Base-by-base conservation (phyloP, 2,888 invertebrate genomes). In the Microctonus aethiopoides region DNA sequence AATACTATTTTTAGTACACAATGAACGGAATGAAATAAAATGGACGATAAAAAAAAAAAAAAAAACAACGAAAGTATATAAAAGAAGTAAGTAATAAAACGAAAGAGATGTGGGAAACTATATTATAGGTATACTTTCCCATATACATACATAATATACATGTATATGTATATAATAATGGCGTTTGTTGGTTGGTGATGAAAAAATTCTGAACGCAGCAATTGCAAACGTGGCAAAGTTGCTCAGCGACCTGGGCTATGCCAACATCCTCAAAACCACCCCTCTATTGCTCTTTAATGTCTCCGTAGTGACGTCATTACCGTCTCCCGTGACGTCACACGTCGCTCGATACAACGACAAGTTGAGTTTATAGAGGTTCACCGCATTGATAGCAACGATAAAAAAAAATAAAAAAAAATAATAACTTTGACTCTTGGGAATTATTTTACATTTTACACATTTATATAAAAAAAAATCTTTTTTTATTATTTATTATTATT, bases 281-380 rank as follows among this genome's bases (percentile, higher is more conserved):
- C 36, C 20, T 65, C 22, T 29, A 36, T 26, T 13, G 20, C 4
- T 29, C 29, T 29, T 29, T 29, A 3, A 5, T 7, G 6, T 77
- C 79, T 5, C 76, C 78, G 79, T 62, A 72, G 74, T 80, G 83
- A 83, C 84, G 84, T 84, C 83, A 83, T 78, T 70, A 76, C 79
- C 76, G 75, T 77, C 34, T 81, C 81, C 79, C 78, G 76, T 84
- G 84, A 84, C 84, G 84, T 84, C 84, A 84, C 77, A 64, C 73
- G 68, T 73, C 82, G 84, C 80, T 84, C 84, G 84, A 84, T 84
- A 84, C 80, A 79, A 54, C 26, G 32, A 24, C 16, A n/a, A 22
- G 46, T 20, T 32, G 52, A 10, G 59, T n/a, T n/a, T n/a, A n/a
- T 6, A 61, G 65, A 11, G 56, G 36, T 39, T 46, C 13, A 20